Percentiles rank a stretch among this genome's conserved stretches.
phyloP scores from a whole-genome alignment of 2,888 invertebrate genomes.

The Gymnocheta viridis region DNA sequence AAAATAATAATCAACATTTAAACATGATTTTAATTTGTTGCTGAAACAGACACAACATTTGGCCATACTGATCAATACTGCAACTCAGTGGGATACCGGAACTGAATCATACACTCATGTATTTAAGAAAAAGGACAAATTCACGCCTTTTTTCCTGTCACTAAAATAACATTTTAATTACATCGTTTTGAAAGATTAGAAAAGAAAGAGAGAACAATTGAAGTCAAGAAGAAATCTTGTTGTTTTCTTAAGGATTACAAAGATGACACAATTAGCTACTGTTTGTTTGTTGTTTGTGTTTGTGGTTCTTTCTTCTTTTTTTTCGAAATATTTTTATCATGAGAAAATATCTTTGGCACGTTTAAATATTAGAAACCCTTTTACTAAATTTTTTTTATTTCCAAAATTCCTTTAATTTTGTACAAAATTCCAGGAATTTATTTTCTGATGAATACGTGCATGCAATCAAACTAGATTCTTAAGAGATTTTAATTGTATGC shows the following conservation, averaged over 20 bases:
- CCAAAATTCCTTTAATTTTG: slow-evolving; percentile 48
- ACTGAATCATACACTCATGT: background rate
- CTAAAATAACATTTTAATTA: slow-evolving; percentile 52
- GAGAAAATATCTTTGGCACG: slow-evolving; percentile 64
- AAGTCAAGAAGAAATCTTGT: slow-evolving; percentile 44
- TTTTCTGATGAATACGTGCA: background rate
- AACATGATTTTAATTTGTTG: slow-evolving; percentile 32
- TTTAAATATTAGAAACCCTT: slow-evolving; percentile 35
- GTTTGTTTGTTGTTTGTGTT: no score
- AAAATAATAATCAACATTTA: slow-evolving; percentile 1
- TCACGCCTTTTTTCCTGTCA: slow-evolving; percentile 51
- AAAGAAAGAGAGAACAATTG: background rate
- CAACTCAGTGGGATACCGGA: slow-evolving; percentile 50
- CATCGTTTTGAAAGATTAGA: slow-evolving; percentile 40
- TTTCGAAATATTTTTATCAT: slow-evolving; percentile 54
- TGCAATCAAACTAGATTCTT: slow-evolving; percentile 36
- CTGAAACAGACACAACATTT: slow-evolving; percentile 23
- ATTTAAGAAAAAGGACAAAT: slow-evolving; percentile 43
- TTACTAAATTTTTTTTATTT: background rate
- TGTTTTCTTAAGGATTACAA: background rate
- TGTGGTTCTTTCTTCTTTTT: slow-evolving; percentile 18
- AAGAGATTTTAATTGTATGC: slow-evolving; percentile 46
- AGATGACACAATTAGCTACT: slow-evolving; percentile 59
- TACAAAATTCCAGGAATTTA: slow-evolving; percentile 49
- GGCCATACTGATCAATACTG: slow-evolving; percentile 1